phyloP scores from a whole-genome alignment of 2,888 invertebrate species.

The Ornithoptera alexandrae region DNA sequence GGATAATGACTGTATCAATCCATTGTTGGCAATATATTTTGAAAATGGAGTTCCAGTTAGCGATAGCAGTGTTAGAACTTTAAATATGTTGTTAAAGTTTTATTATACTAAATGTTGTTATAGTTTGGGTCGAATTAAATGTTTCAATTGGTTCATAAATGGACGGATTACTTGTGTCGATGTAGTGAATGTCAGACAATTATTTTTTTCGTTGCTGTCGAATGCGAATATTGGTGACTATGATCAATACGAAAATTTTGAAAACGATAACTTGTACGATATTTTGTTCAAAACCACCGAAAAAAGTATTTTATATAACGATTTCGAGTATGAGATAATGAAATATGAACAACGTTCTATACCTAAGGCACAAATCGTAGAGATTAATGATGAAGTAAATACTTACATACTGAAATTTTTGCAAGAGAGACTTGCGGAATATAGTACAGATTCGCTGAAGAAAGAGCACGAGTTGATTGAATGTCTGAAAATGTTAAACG shows the following conservation, averaged over 20 bases:
- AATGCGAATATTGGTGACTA: constrained; percentile 54
- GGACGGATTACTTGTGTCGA: constrained; percentile 44
- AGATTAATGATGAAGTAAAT: constrained; percentile 44
- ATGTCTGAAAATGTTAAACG: constrained; percentile 44
- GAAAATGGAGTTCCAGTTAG: constrained; percentile 68
- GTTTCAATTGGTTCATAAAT: constrained; percentile 56
- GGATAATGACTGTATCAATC: constrained; percentile 52
- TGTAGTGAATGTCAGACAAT: constrained; percentile 40
- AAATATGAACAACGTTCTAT: constrained; percentile 25
- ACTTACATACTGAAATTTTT: constrained; percentile 44
- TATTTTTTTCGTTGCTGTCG: constrained; percentile 54
- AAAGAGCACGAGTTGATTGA: constrained; percentile 41
- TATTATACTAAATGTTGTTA: constrained; percentile 62
- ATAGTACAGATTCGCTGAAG: constrained; percentile 35
- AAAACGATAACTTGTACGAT: constrained; percentile 43
- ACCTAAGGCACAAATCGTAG: constrained; percentile 35
- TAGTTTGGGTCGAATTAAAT: constrained; percentile 49
- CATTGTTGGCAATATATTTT: constrained; percentile 61
- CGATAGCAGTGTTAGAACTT: constrained; percentile 52
- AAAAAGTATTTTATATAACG: constrained; percentile 58
- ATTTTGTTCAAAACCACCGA: constrained; percentile 56
- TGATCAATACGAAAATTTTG: neutral
- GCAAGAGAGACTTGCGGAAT: constrained; percentile 37
- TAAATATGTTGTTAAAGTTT: constrained; percentile 52
- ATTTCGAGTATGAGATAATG: constrained; percentile 54